Evolutionary conservation across 2,888 invertebrate genomes (phyloP).

Genomic region (Lithophane semibrunnea): DNA sequence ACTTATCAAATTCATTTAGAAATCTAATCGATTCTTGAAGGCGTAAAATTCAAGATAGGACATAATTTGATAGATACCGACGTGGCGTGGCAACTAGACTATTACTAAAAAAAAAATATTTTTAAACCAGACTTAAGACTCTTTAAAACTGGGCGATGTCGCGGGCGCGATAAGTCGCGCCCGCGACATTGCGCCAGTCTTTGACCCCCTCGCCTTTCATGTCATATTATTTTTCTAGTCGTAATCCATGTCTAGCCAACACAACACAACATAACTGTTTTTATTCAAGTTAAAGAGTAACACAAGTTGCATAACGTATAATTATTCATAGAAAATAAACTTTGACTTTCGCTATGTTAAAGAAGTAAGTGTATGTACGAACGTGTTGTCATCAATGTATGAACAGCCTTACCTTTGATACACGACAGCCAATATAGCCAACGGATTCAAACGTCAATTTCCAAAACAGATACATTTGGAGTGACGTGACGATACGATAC

Average conservation of each 20-base stretch:
- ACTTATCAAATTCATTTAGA: neutral
- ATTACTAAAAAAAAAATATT: neutral
- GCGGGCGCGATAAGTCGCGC: no score
- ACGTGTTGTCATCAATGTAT: neutral
- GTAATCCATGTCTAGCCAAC: conserved; percentile 10
- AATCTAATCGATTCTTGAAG: neutral
- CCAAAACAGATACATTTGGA: neutral
- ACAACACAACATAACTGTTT: conserved; percentile 11
- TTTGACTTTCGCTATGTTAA: conserved; percentile 54
- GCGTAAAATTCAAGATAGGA: neutral
- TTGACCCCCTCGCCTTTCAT: conserved; percentile 6
- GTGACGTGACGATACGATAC: neutral
- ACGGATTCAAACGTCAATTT: neutral
- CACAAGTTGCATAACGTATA: conserved; percentile 46
- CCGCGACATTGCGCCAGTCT: no score
- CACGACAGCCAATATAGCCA: conserved; percentile 4
- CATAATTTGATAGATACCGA: no score
- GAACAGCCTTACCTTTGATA: neutral
- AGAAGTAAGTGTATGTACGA: conserved; percentile 12
- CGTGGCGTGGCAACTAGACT: neutral
- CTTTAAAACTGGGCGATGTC: no score
- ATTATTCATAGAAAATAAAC: conserved; percentile 60
- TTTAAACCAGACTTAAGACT: no score
- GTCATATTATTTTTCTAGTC: conserved; percentile 13
- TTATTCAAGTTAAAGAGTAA: conserved; percentile 25